Evolutionary conservation across 2,797 vertebrate genomes (phyloP).

Genomic region (Sciaenops ocellatus): DNA sequence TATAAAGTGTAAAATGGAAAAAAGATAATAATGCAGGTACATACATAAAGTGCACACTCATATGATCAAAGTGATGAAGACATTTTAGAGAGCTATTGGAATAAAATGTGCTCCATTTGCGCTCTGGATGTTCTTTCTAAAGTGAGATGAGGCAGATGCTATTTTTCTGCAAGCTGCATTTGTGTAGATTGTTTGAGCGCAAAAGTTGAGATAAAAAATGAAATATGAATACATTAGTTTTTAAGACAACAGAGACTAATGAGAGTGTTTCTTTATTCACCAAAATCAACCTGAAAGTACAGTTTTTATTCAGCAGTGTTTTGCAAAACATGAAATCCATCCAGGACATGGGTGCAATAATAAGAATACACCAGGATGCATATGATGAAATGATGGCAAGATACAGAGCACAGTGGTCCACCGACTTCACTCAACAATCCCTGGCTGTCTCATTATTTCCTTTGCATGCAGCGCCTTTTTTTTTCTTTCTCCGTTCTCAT

Average conservation of each 20-base stretch:
- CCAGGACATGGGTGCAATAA: conserved; percentile 22
- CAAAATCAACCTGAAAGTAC: not conserved
- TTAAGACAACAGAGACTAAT: not conserved
- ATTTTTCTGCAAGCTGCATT: not conserved
- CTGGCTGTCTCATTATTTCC: conserved; percentile 68
- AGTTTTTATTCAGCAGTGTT: not conserved
- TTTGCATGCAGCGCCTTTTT: conserved; percentile 37
- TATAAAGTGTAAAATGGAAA: not conserved
- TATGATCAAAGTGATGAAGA: not conserved
- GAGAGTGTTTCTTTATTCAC: not conserved
- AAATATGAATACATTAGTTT: not conserved
- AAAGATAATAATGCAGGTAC: not conserved
- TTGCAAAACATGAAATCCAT: conserved; percentile 14
- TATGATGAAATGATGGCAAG: conserved; percentile 47
- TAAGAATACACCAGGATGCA: conserved; percentile 8
- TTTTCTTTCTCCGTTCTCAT: conserved; percentile 32
- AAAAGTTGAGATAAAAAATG: not conserved
- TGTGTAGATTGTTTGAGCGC: not conserved
- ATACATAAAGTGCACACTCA: not conserved
- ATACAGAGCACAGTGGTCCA: conserved; percentile 25
- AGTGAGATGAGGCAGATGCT: not conserved
- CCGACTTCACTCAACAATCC: conserved; percentile 48
- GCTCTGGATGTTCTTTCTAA: not conserved
- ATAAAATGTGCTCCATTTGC: not conserved
- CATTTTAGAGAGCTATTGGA: not conserved